Conservation (phyloP, 2,797 vertebrate species). For the Acanthurus tractus region DNA sequence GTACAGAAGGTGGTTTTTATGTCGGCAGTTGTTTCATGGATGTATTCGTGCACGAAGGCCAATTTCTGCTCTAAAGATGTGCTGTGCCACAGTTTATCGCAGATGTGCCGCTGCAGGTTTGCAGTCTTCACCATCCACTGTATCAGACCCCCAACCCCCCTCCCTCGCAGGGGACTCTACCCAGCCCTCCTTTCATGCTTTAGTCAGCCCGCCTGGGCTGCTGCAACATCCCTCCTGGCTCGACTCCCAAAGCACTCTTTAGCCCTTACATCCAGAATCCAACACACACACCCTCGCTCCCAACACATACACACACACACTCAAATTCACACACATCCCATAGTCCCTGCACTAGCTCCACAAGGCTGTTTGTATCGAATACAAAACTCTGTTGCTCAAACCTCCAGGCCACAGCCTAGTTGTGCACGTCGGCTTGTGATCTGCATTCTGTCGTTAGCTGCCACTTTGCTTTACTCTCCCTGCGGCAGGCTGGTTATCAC, state of each 20-base stretch:
- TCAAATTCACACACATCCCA: constrained; percentile 17
- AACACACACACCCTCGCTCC: not conserved
- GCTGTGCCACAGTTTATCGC: constrained; percentile 15
- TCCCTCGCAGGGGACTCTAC: constrained; percentile 56
- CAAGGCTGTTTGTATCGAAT: constrained; percentile 62
- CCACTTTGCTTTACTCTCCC: constrained; percentile 70
- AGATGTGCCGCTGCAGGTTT: constrained; percentile 49
- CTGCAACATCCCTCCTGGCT: constrained; percentile 74
- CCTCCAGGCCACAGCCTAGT: constrained; percentile 52
- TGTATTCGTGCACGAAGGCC: constrained; percentile 21
- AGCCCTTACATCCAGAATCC: constrained; percentile 58
- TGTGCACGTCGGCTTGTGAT: constrained; percentile 62
- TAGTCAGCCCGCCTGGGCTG: constrained; percentile 70
- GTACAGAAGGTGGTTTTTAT: constrained; percentile 15
- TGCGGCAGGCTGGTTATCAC: constrained; percentile 65
- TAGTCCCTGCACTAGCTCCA: constrained; percentile 44
- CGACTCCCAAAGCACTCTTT: constrained; percentile 69
- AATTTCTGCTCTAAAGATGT: constrained; percentile 22
- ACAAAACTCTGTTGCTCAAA: constrained; percentile 57
- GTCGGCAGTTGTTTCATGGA: constrained; percentile 6
- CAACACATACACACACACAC: constrained; percentile 9
- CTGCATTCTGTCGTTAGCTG: constrained; percentile 76
- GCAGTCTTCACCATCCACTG: constrained; percentile 51
- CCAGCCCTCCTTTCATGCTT: constrained; percentile 72
- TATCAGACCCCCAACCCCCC: constrained; percentile 25